A percentile compares a stretch with the other conserved stretches of the same genome.
Conservation (phyloP, 2,113 vertebrate genomes). For the Pygoscelis adeliae region DNA sequence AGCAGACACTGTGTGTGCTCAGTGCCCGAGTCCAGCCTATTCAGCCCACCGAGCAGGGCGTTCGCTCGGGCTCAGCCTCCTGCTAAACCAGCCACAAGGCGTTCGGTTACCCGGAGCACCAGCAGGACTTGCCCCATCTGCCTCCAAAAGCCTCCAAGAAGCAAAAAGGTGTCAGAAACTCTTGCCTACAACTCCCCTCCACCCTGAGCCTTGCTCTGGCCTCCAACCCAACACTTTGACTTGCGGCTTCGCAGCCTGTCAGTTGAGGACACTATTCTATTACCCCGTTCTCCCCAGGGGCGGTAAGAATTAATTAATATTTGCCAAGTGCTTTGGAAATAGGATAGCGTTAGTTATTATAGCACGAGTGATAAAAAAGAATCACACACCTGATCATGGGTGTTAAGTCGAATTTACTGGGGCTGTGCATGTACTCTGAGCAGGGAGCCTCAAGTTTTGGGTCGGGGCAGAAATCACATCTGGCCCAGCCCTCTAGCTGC, state of each 20-base stretch:
- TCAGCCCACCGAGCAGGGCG: rapidly evolving
- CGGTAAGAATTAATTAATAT: background rate
- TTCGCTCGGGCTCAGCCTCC: background rate
- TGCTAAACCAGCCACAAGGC: background rate
- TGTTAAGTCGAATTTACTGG: background rate
- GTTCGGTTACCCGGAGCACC: background rate
- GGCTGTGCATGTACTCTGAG: background rate
- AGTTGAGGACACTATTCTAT: background rate
- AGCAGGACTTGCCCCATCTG: background rate
- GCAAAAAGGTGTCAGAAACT: background rate
- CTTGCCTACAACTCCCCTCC: background rate
- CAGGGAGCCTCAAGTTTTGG: background rate
- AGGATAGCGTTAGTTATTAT: background rate
- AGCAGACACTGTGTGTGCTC: background rate
- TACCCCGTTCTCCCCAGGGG: background rate
- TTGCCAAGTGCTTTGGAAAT: background rate
- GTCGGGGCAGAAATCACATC: background rate
- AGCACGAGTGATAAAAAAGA: background rate
- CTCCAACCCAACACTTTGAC: background rate
- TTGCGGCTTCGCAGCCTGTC: background rate
- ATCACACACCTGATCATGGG: background rate
- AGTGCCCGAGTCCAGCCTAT: rapidly evolving
- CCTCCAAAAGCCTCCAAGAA: background rate
- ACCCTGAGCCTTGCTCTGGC: background rate
- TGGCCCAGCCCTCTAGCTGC: background rate